A percentile compares a stretch with the other conserved stretches of the same genome.
Evolutionary conservation across 2,888 invertebrate genomes (phyloP).

Genomic region (Hypomecis punctinalis): DNA sequence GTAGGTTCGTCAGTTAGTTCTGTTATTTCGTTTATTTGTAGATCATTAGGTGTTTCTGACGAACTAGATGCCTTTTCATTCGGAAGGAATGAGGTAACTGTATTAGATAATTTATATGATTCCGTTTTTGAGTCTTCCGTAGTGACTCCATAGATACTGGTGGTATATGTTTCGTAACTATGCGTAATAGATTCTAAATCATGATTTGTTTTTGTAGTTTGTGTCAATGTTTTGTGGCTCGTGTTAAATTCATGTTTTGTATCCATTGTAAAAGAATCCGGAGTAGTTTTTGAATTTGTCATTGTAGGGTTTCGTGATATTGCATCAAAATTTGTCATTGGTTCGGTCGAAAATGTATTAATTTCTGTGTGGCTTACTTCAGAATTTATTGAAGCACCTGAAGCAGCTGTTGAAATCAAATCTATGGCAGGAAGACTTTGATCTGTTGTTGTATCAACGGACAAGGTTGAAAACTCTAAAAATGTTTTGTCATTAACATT

Average conservation of each 20-base stretch:
- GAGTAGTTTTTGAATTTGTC: conserved; percentile 2
- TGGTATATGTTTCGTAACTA: not conserved
- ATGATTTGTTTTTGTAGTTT: conserved; percentile 5
- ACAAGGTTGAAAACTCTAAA: not conserved
- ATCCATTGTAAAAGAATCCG: conserved; percentile 7
- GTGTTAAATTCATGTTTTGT: conserved; percentile 5
- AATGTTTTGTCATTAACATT: not conserved
- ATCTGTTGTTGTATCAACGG: not conserved
- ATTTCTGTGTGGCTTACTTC: not conserved
- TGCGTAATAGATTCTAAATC: not conserved
- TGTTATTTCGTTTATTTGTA: not conserved
- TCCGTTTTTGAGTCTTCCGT: not conserved
- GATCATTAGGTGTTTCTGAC: not conserved
- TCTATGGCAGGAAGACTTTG: not conserved
- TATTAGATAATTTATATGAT: not conserved
- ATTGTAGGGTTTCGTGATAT: not conserved
- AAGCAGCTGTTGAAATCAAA: not conserved
- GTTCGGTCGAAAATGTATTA: not conserved
- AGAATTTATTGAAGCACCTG: not conserved
- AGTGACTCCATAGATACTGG: not conserved
- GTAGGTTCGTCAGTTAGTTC: not conserved
- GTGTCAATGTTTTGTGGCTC: not conserved
- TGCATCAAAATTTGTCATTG: conserved; percentile 1
- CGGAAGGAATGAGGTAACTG: not conserved
- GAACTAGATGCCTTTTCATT: not conserved